Conservation (phyloP, 1,140 invertebrate species). For the Hylyphantes graminicola region DNA sequence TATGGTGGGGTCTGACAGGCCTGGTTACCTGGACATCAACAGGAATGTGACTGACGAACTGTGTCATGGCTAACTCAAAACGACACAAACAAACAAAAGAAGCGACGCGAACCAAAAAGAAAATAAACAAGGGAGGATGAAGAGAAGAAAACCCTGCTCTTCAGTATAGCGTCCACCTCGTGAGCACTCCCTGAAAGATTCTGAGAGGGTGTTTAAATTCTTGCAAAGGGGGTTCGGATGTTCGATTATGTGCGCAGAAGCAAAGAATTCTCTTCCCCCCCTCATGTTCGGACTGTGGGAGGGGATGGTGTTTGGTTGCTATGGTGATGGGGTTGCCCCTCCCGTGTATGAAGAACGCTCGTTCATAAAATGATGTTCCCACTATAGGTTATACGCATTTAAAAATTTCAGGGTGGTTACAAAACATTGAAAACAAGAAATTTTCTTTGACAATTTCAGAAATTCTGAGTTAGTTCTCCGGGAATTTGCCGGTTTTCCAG, state of each 20-base stretch:
- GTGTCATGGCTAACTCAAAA: slow-evolving; percentile 45
- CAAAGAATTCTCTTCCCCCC: slow-evolving; percentile 2
- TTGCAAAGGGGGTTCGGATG: slow-evolving; percentile 9
- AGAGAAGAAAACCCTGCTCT: slow-evolving; percentile 49
- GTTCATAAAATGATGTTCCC: no score
- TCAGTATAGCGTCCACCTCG: slow-evolving; percentile 49
- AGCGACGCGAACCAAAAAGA: neutral
- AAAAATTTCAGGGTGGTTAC: no score
- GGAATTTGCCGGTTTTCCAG: no score
- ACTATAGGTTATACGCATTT: no score
- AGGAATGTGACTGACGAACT: slow-evolving; percentile 60
- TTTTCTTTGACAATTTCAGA: no score
- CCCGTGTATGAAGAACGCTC: slow-evolving; percentile 10
- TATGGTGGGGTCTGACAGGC: slow-evolving; percentile 56
- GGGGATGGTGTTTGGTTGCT: slow-evolving; percentile 16
- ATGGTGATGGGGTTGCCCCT: slow-evolving; percentile 2
- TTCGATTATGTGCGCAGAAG: slow-evolving; percentile 53
- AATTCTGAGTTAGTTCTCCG: no score
- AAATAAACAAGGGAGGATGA: neutral
- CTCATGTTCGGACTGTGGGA: slow-evolving; percentile 17
- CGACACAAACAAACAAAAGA: slow-evolving; percentile 10
- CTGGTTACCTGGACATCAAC: slow-evolving; percentile 57
- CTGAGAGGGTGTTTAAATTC: neutral
- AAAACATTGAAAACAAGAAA: no score
- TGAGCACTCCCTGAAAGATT: slow-evolving; percentile 13